Conservation (phyloP, 2,888 invertebrate species). For the Volucella zonaria region DNA sequence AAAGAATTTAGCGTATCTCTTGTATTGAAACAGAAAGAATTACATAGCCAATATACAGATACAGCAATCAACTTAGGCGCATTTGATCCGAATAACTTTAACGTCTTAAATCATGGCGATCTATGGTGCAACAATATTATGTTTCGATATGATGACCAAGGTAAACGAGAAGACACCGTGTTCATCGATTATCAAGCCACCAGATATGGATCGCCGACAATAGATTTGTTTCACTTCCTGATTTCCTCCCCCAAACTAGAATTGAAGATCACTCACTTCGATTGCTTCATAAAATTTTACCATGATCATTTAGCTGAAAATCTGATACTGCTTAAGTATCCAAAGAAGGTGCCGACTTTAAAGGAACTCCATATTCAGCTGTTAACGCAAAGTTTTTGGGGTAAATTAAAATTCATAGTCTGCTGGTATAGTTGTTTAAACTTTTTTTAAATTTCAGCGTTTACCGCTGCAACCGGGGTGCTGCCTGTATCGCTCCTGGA, state of each 20-base stretch:
- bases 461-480: slow-evolving; percentile 74
- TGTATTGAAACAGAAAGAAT: too few relatives aligned
- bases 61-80: slow-evolving; percentile 40
- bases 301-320: slow-evolving; percentile 77
- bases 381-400: slow-evolving; percentile 76
- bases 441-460: slow-evolving; percentile 68
- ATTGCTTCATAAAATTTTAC: slow-evolving; percentile 78
- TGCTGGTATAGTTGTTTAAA: not conserved
- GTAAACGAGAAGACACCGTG: slow-evolving; percentile 75
- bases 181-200: slow-evolving; percentile 79
- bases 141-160: slow-evolving; percentile 76
- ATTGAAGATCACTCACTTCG: slow-evolving; percentile 78
- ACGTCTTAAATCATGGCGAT: slow-evolving; percentile 78
- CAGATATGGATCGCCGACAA: slow-evolving; percentile 77
- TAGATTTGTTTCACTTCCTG: slow-evolving; percentile 78
- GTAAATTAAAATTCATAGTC: slow-evolving; percentile 65
- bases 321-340: slow-evolving; percentile 77
- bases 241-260: slow-evolving; percentile 78
- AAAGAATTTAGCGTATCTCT: too few relatives aligned
- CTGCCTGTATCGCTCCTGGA: slow-evolving; percentile 77
- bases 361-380: slow-evolving; percentile 76
- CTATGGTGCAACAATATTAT: slow-evolving; percentile 79
- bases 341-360: slow-evolving; percentile 76
- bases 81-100: slow-evolving; percentile 75
- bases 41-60: slow-evolving; percentile 10